Evolutionary conservation across 2,797 vertebrate genomes (phyloP).

Genomic region (Catostomus latipinnis): DNA sequence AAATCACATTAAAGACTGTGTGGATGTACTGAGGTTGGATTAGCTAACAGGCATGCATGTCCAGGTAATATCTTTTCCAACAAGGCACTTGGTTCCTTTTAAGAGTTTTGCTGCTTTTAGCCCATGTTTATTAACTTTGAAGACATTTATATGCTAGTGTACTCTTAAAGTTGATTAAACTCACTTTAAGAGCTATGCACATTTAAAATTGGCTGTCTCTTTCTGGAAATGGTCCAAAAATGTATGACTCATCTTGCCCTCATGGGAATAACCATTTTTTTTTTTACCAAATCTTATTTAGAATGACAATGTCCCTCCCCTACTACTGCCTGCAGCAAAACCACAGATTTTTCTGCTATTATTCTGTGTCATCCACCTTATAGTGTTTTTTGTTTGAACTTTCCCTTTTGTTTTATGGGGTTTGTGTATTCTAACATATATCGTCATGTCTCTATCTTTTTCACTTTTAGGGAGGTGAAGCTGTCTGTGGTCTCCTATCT

Average conservation of each 20-base stretch:
- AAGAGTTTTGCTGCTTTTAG: not conserved
- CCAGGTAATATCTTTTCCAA: not conserved
- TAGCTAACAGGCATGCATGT: no score
- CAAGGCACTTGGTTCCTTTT: not conserved
- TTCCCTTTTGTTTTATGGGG: not conserved
- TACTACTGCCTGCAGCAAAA: no score
- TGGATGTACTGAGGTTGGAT: no score
- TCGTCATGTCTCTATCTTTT: not conserved
- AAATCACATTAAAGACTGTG: no score
- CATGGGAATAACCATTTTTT: no score
- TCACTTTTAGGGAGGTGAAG: slow-evolving; percentile 85
- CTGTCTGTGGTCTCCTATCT: slow-evolving; percentile 90
- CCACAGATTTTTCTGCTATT: not conserved
- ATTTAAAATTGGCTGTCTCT: no score
- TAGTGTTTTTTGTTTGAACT: not conserved
- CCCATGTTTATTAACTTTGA: not conserved
- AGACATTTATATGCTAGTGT: not conserved
- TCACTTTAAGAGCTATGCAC: no score
- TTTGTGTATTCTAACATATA: not conserved
- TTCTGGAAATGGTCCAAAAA: no score
- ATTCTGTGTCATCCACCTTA: not conserved
- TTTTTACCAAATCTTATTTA: no score
- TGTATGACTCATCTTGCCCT: no score
- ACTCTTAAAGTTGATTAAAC: not conserved
- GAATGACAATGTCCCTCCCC: no score